Evolutionary conservation across 2,888 invertebrate genomes (phyloP), one percentile per base, ranked within the genome.

Genomic region (Vanessa cardui): DNA sequence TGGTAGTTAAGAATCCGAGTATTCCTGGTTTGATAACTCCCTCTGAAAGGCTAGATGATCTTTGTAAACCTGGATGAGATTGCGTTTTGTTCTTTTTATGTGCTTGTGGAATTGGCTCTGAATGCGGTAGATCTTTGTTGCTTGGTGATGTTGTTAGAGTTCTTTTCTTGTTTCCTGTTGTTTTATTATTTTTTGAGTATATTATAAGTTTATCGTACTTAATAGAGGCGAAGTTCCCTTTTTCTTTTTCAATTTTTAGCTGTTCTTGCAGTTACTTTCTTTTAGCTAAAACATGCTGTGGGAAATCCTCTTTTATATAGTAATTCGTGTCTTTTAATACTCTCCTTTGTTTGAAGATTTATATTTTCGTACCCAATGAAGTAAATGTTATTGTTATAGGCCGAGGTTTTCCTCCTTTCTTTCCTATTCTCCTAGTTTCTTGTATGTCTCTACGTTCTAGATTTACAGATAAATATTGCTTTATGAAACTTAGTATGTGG

Each of bases 81-180:
- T 62, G 61, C n/a, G 49, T 62, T 62, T 62, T 62, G 39, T 62
- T 62, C 61, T 49, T 62, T 49, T 62, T 62, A 62, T 62, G 5
- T n/a, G 61, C 50, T 33, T 62, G 61, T 62, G 61, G 4, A 0
- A 6, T 62, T 31, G 49, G 26, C 31, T 49, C 49, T 62, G 61
- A 9, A 31, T 61, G 47, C 94, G 94, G 63, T 6, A 31, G 26
- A 50, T 62, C 50, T 3, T 62, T 59, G 21, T 45, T 4, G 20
- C 7, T 61, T 31, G 47, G 18, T 16, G 60, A 47, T n/a, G 15
- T 31, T 39, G 31, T 6, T 39, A 39, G 18, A 39, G 15, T n/a
- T 50, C 44, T 50, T 31, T 18, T 50, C 2, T 44, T 52, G 33
- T 33, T 50, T 9, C 46, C 12, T 49, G 4, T 6, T 18, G 49